Evolutionary conservation across 2,888 invertebrate species (phyloP).

Genomic region (Molorchus minor): DNA sequence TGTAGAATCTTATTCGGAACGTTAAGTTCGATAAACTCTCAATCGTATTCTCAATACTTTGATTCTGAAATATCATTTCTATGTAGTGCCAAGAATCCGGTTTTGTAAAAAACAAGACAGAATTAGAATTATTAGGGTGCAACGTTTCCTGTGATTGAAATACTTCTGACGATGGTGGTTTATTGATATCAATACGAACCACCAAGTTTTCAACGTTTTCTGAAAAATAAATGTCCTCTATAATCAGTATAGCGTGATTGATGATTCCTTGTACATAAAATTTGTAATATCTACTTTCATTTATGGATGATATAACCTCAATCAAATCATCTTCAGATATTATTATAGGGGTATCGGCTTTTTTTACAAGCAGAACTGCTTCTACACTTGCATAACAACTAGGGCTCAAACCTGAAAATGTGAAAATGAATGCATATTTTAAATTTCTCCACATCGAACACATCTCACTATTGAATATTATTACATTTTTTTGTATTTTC

Average conservation of each 20-base stretch:
- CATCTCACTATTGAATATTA: too few relatives aligned
- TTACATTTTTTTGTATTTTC: too few relatives aligned
- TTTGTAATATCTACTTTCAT: conserved; percentile 52
- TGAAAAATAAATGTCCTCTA: conserved; percentile 49
- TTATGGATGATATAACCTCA: conserved; percentile 35
- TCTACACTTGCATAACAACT: conserved; percentile 63
- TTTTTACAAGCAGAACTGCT: conserved; percentile 48
- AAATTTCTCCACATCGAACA: too few relatives aligned
- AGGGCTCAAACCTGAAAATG: conserved; percentile 71
- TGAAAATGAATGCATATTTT: too few relatives aligned
- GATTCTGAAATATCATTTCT: conserved; percentile 54
- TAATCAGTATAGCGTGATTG: conserved; percentile 48
- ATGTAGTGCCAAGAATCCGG: conserved; percentile 72
- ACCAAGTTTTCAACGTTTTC: conserved; percentile 44
- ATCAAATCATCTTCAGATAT: conserved; percentile 44
- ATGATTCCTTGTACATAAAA: conserved; percentile 52
- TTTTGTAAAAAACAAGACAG: conserved; percentile 65
- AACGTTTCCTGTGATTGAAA: conserved; percentile 55
- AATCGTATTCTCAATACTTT: conserved; percentile 5
- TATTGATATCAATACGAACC: conserved; percentile 59
- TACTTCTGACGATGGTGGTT: conserved; percentile 64
- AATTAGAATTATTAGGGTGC: conserved; percentile 23
- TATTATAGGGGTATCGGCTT: conserved; percentile 44
- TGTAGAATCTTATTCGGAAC: conserved; percentile 28
- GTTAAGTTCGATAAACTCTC: conserved; percentile 17